Percentiles rank a stretch among this genome's conserved stretches.
phyloP scores from a whole-genome alignment of 2,797 vertebrate species.

The Acomys russatus region DNA sequence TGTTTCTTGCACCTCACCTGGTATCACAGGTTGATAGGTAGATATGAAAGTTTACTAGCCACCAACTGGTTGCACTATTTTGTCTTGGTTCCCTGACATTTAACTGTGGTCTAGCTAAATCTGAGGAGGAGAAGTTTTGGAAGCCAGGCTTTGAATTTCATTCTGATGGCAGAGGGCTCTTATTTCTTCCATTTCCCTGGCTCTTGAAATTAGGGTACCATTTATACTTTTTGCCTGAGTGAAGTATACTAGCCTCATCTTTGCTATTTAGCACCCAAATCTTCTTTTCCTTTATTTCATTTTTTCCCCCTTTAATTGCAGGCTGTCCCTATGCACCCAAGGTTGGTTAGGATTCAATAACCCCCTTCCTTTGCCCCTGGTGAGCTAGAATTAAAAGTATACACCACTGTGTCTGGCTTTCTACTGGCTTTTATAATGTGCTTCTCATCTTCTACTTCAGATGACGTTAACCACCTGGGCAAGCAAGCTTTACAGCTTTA shows the following conservation, averaged over 20 bases:
- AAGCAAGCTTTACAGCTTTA: background rate
- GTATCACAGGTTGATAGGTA: background rate
- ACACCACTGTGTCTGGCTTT: background rate
- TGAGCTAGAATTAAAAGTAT: background rate
- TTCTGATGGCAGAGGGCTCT: background rate
- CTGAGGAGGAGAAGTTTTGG: background rate
- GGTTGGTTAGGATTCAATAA: background rate
- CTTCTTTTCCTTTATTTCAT: background rate
- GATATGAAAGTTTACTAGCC: background rate
- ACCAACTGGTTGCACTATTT: background rate
- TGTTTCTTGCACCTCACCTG: background rate
- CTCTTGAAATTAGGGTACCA: conserved; percentile 1
- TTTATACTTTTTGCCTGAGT: background rate
- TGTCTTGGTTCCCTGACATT: background rate
- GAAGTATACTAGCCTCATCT: background rate
- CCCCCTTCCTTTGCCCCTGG: background rate
- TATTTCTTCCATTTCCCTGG: background rate
- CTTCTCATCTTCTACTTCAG: background rate
- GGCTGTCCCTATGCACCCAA: background rate
- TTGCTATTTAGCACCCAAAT: background rate
- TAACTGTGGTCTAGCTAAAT: background rate
- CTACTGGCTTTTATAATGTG: background rate
- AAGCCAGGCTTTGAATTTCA: background rate
- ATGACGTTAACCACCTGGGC: background rate
- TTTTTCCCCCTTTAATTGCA: background rate